phyloP scores from a whole-genome alignment of 2,797 vertebrate species.

The Malacoraja senta region DNA sequence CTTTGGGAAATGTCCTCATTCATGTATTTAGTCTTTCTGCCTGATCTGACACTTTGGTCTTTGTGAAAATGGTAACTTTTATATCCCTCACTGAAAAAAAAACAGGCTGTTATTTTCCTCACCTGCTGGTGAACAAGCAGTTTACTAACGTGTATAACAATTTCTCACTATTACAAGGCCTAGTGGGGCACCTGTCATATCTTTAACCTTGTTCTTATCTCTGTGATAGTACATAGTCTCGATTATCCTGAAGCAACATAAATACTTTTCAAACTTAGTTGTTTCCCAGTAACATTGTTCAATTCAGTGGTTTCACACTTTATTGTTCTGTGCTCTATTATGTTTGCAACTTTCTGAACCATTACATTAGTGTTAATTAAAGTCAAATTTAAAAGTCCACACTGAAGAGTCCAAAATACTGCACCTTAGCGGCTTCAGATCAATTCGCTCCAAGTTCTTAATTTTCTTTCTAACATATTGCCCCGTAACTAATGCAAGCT shows the following conservation, averaged over 20 bases:
- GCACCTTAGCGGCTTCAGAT: neutral
- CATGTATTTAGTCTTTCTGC: neutral
- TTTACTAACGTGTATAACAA: neutral
- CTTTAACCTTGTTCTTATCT: conserved; percentile 23
- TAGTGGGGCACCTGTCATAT: neutral
- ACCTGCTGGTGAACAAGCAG: neutral
- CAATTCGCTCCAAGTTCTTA: neutral
- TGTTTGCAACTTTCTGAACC: neutral
- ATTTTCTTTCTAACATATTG: neutral
- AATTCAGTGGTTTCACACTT: neutral
- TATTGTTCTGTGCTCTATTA: neutral
- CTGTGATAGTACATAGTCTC: neutral
- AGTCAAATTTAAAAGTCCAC: neutral
- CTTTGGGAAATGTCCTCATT: neutral
- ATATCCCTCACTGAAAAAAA: neutral
- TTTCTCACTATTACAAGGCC: neutral
- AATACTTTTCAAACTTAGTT: neutral
- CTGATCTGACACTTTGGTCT: neutral
- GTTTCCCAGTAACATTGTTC: neutral
- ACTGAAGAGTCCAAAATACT: neutral
- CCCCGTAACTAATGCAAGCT: neutral
- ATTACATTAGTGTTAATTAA: neutral
- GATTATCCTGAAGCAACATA: neutral
- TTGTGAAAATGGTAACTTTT: neutral
- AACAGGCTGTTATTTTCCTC: neutral